Conservation (phyloP, 2,888 invertebrate genomes). For the Apoda limacodes region DNA sequence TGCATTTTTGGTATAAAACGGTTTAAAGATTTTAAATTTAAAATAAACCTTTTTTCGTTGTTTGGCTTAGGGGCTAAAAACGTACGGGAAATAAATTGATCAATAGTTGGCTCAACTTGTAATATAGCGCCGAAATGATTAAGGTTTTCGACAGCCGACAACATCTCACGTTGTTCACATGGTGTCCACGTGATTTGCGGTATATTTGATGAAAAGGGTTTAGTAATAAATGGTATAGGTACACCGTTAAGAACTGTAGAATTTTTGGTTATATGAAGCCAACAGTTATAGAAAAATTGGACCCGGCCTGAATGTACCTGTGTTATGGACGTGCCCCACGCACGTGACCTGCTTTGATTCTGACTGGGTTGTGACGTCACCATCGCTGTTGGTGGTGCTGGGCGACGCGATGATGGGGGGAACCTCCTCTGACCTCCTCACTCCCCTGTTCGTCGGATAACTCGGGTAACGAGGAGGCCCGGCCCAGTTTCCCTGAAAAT, state of each 20-base stretch:
- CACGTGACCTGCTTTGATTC: conserved; percentile 3
- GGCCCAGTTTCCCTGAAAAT: conserved; percentile 23
- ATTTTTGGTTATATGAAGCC: conserved; percentile 17
- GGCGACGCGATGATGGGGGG: background rate
- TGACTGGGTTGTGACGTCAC: conserved; percentile 1
- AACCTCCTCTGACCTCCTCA: conserved; percentile 9
- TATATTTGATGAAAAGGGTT: conserved; percentile 5
- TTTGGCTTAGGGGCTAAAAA: conserved; percentile 8
- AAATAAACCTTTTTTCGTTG: conserved; percentile 5
- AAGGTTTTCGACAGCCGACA: conserved; percentile 2
- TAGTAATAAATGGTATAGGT: conserved; percentile 13
- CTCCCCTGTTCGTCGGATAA: conserved; percentile 15
- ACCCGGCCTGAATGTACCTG: conserved; percentile 19
- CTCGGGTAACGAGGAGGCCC: conserved; percentile 16
- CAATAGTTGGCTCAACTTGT: background rate
- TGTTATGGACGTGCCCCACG: conserved; percentile 4
- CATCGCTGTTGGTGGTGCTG: background rate
- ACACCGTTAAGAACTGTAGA: conserved; percentile 7
- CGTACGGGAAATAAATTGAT: conserved; percentile 5
- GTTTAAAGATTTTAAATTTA: conserved; percentile 11
- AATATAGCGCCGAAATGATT: conserved; percentile 5
- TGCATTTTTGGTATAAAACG: conserved; percentile 6
- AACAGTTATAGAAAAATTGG: conserved; percentile 15
- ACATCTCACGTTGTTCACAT: conserved; percentile 1
- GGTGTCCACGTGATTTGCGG: conserved; percentile 4